These are phyloP conservation scores for Gallinago solitaria DNA, from an alignment of 2,797 vertebrate genomes.

Conservation along the genomic window DNA sequence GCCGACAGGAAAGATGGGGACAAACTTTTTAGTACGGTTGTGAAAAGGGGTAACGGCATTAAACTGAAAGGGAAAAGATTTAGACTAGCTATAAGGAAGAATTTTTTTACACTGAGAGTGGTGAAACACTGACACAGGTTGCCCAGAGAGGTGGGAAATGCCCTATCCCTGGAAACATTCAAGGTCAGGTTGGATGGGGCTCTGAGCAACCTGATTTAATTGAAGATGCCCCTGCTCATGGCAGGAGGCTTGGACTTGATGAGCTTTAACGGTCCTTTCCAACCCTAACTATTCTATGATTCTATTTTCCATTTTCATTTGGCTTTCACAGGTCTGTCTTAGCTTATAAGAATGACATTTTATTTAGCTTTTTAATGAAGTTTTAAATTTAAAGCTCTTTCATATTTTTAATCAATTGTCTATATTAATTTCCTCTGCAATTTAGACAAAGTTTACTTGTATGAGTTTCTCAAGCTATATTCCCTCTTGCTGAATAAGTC, in stretches of 20 bases:
- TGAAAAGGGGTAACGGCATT: background rate
- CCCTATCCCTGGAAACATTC: background rate
- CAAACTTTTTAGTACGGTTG: background rate
- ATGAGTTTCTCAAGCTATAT: background rate
- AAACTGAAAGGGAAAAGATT: background rate
- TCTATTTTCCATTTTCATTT: background rate
- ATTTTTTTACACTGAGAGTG: background rate
- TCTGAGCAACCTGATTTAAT: background rate
- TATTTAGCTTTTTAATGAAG: background rate
- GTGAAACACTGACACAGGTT: background rate
- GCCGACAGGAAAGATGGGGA: background rate
- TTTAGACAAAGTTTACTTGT: background rate
- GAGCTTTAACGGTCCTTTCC: background rate
- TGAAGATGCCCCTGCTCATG: background rate
- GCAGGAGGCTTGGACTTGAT: background rate
- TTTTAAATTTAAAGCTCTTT: background rate
- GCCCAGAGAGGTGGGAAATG: background rate
- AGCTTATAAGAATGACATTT: background rate
- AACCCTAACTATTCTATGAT: background rate
- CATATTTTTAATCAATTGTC: slow-evolving; percentile 39
- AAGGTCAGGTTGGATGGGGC: background rate
- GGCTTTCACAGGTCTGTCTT: background rate
- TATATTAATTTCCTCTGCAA: slow-evolving; percentile 49
- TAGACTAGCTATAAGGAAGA: background rate
- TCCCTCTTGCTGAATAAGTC: slow-evolving; percentile 10